Evolutionary conservation across 2,888 invertebrate genomes (phyloP).

Genomic region (Metellina segmentata): DNA sequence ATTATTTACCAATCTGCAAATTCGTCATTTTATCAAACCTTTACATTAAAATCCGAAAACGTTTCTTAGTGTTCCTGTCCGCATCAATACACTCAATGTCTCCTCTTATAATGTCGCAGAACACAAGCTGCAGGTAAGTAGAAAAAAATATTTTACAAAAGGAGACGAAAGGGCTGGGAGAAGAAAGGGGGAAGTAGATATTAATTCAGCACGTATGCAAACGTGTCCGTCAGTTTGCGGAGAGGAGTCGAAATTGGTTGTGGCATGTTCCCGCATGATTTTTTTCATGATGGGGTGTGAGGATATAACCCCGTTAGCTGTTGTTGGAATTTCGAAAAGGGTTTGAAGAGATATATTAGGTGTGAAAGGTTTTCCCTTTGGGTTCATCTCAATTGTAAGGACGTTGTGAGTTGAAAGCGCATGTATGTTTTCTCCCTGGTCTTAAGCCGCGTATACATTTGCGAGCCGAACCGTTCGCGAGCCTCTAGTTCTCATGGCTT

Average conservation of each 20-base stretch:
- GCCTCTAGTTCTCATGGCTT: too few species aligned
- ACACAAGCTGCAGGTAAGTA: constrained; percentile 31
- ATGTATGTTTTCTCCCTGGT: too few species aligned
- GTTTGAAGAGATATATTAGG: constrained; percentile 59
- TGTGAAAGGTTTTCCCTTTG: constrained; percentile 64
- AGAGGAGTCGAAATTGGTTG: constrained; percentile 58
- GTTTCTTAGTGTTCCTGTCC: constrained; percentile 40
- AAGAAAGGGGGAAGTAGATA: constrained; percentile 41
- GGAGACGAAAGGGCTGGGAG: constrained; percentile 28
- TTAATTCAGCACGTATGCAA: constrained; percentile 76
- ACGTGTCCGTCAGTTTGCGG: constrained; percentile 63
- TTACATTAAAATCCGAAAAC: background rate
- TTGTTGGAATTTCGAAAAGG: constrained; percentile 48
- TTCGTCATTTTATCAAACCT: too few species aligned
- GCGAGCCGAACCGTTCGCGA: too few species aligned
- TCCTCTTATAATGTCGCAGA: constrained; percentile 2
- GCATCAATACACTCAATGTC: constrained; percentile 50
- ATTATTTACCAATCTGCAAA: too few species aligned
- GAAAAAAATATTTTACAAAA: constrained; percentile 29
- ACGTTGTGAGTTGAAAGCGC: background rate
- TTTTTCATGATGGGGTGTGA: background rate
- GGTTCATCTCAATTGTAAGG: constrained; percentile 22
- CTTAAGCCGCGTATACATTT: too few species aligned
- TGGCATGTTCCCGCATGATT: constrained; percentile 21
- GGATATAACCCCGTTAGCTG: constrained; percentile 5